Conservation (phyloP, 2,797 vertebrate species). For the Helicolenus hilgendorfi region DNA sequence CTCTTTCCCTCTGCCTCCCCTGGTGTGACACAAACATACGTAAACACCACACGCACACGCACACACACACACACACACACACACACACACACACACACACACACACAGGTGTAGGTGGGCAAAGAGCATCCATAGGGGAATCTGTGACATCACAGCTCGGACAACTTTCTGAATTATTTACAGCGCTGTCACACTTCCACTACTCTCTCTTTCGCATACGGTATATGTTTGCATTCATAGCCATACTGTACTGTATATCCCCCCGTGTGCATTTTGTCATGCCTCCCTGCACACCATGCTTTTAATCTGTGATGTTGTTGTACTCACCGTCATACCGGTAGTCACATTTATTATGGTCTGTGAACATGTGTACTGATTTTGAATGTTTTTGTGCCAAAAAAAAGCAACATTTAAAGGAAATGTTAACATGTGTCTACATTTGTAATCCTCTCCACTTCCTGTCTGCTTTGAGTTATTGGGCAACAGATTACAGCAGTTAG, state of each 20-base stretch:
- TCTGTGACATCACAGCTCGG: conserved; percentile 59
- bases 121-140: conserved; percentile 55
- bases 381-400: conserved; percentile 18
- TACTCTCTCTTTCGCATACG: neutral
- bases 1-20: conserved; percentile 18
- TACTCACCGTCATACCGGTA: neutral
- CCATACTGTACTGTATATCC: neutral
- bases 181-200: conserved; percentile 15
- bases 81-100: neutral
- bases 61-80: conserved; percentile 5
- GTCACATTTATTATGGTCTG: conserved; percentile 11
- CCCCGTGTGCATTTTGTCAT: conserved; percentile 17
- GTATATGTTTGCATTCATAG: conserved; percentile 16
- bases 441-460: conserved; percentile 44
- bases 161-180: conserved; percentile 80
- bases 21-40: conserved; percentile 49
- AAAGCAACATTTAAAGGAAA: conserved; percentile 12
- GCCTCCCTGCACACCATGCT: conserved; percentile 10
- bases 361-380: conserved; percentile 24
- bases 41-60: neutral
- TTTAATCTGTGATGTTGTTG: conserved; percentile 35
- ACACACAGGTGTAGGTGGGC: conserved; percentile 30
- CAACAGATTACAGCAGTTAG: conserved; percentile 31
- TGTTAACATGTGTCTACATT: conserved; percentile 38
- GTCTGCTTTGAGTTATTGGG: conserved; percentile 35